Evolutionary conservation across 2,797 vertebrate species (phyloP).

Genomic region (Brachyalestes nurse): DNA sequence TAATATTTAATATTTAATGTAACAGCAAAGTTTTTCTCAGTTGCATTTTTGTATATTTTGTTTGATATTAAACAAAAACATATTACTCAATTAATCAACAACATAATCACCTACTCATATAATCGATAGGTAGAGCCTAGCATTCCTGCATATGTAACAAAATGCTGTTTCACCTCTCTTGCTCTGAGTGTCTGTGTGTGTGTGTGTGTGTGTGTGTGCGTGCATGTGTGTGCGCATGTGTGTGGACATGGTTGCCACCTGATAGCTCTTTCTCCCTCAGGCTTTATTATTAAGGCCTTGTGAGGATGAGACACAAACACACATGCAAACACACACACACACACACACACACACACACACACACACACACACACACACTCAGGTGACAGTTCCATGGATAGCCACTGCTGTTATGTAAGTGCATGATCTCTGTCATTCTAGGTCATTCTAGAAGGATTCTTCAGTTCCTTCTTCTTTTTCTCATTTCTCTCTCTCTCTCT

Average conservation of each 20-base stretch:
- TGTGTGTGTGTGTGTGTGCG: background rate
- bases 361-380: background rate
- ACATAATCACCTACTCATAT: too few relatives aligned
- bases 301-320: background rate
- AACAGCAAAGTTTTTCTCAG: too few relatives aligned
- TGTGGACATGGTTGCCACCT: conserved; percentile 9
- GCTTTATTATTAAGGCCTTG: conserved; percentile 8
- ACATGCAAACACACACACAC: background rate
- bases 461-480: conserved; percentile 40
- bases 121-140: too few relatives aligned
- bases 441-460: conserved; percentile 49
- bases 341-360: background rate
- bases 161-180: too few relatives aligned
- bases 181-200: too few relatives aligned
- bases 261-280: background rate
- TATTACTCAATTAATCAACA: too few relatives aligned
- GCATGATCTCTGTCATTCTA: conserved; percentile 7
- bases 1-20: too few relatives aligned
- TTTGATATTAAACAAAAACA: too few relatives aligned
- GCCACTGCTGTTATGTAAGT: conserved; percentile 16
- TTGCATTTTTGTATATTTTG: too few relatives aligned
- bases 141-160: too few relatives aligned
- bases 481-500: conserved; percentile 1
- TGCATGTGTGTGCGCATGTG: background rate
- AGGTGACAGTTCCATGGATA: conserved; percentile 36